Evolutionary conservation across 2,888 invertebrate species (phyloP), one percentile per base, ranked within the genome.

Genomic region (Trachelus troglodyta): DNA sequence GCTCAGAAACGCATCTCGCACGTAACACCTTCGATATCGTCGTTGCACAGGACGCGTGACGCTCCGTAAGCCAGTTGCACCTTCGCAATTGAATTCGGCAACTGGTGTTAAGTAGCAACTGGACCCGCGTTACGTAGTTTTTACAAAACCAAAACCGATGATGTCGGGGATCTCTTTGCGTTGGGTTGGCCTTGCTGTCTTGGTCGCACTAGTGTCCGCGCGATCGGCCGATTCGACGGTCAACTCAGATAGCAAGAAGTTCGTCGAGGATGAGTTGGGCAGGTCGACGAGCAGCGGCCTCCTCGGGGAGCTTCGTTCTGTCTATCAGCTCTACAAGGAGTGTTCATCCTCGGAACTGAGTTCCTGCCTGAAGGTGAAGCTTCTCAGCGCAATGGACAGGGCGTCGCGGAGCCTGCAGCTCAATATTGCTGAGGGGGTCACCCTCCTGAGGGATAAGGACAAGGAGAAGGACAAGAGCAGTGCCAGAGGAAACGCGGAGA

Each of bases 271-370:
- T 31, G 86, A 90, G 78, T 87, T 85, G 11, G 85, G 87, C 11
- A 86, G 90, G 79, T 90, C 90, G 6, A 82, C 85, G 30, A 82
- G 81, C 76, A 89, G 83, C 80, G 88, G 89, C 69, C 84, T 91
- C 82, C 92, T 95, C 82, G 94, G 94, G 82, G 96, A 96, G 86
- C 92, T 96, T 11, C 94, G 95, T 85, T 94, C 95, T 87, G 94
- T 96, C 83, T 96, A 96, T 88, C 96, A 96, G 89, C 94, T 96
- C 82, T 97, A 97, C 92, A 96, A 95, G 91, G 96, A 97, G 87
- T 97, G 97, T 92, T 93, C 95, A 80, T 94, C 94, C 75, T 93
- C 93, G 77, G 90, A 92, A 79, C 81, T 95, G 35, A 93, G 95
- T 33, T 94, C 95, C 80, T 97, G 97, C 85, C 92, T 97, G 76